Evolutionary conservation across 2,113 vertebrate species (phyloP), one percentile per base, ranked within the genome.

Genomic region (Morone saxatilis): DNA sequence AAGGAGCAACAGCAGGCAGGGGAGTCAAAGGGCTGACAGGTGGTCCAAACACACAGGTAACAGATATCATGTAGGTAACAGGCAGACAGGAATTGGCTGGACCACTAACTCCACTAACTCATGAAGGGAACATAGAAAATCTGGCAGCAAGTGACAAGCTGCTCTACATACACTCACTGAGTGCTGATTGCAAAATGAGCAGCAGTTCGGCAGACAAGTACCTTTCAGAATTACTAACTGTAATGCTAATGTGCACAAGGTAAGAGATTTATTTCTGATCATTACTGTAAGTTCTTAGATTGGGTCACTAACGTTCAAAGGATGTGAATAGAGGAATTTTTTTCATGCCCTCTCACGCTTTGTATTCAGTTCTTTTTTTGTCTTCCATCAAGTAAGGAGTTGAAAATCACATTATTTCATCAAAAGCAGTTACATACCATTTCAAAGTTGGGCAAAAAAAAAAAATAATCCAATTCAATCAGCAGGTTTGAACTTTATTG

Each of bases 401-500:
- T 81, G n/a, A 5, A 74, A 87, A 74, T 2, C 17, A 36, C 6
- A 6, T 71, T 80, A 84, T 50, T 4, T 47, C 50, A 78, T 67
- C 41, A 14, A 71, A 84, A 59, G 61, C 43, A 53, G 36, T 65
- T 5, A 0, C 0, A 22, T 51, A 50, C 31, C 22, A 11, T 54
- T 76, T 83, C 61, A 79, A 41, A 83, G 79, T 22, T 41, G 1
- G 50, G 72, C 0, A 38, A 78, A 76, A 78, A 71, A 4, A 25
- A 71, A 61, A 74, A 9, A 71, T 13, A 51, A 17, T 16, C 59
- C 22, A 71, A 68, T 83, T 73, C 71, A 84, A 70, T 85, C 77
- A 73, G 65, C 54, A 45, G 20, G 53, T 82, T 81, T 81, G 43
- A 90, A 83, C 79, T 88, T 81, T 83, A 89, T 62, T 50, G 71